Conservation (phyloP, 2,797 vertebrate genomes). For the Spinus pinus region DNA sequence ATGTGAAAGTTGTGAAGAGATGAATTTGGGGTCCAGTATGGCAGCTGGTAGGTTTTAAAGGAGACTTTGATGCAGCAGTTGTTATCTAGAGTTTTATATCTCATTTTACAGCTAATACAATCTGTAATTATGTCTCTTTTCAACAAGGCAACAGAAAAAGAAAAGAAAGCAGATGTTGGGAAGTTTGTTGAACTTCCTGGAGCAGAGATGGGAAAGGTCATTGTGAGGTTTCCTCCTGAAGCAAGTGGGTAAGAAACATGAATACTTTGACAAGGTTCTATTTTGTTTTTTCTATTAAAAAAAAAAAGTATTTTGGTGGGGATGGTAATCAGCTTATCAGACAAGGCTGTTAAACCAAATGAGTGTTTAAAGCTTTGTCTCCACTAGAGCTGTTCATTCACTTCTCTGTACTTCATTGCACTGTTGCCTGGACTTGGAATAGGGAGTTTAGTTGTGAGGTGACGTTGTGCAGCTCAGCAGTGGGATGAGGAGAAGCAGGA, state of each 20-base stretch:
- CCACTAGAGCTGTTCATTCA: background rate
- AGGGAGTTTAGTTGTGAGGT: background rate
- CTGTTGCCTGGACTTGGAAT: background rate
- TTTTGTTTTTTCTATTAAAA: background rate
- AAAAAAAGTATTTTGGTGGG: background rate
- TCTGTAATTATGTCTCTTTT: conserved; percentile 6
- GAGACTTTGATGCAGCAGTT: background rate
- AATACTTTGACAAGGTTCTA: background rate
- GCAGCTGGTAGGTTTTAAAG: background rate
- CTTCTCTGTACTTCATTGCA: background rate
- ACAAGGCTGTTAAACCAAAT: background rate
- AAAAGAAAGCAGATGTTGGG: conserved; percentile 91
- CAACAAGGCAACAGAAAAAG: conserved; percentile 87
- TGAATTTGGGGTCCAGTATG: background rate
- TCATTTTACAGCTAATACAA: background rate
- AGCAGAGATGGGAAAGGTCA: conserved; percentile 96
- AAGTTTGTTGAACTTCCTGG: conserved; percentile 98
- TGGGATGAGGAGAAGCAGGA: background rate
- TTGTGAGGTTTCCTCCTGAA: conserved; percentile 96
- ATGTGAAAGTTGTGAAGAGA: background rate
- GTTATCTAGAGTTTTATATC: background rate
- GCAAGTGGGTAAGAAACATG: conserved; percentile 90
- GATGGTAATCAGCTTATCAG: background rate
- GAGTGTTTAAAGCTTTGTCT: background rate
- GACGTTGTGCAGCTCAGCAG: background rate